Evolutionary conservation across 1,140 invertebrate species (phyloP).

Genomic region (Pseudobourletiella spinata): DNA sequence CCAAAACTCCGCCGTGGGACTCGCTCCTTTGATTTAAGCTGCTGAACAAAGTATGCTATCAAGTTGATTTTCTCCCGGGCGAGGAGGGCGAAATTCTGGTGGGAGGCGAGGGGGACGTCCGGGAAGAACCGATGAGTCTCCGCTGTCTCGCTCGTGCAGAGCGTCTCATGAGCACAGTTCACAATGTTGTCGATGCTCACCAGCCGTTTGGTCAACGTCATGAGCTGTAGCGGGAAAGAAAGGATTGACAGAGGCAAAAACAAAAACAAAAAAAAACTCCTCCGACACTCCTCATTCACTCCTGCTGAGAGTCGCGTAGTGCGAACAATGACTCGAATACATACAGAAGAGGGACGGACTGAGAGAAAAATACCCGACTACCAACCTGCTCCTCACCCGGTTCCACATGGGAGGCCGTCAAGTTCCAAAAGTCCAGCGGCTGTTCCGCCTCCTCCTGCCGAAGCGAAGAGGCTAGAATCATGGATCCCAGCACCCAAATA

Average conservation of each 20-base stretch:
- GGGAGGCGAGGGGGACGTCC: slow-evolving; percentile 3
- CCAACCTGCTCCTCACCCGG: no score
- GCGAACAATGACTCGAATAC: no score
- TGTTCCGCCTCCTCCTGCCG: no score
- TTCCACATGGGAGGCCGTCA: no score
- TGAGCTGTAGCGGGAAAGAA: background rate
- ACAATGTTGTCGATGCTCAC: slow-evolving; percentile 18
- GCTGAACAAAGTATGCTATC: slow-evolving; percentile 18
- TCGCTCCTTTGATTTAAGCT: slow-evolving; percentile 8
- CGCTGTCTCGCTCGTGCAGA: background rate
- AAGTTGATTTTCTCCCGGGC: slow-evolving; percentile 21
- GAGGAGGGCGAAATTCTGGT: slow-evolving; percentile 1
- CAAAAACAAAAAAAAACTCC: slow-evolving; percentile 1
- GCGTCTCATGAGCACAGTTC: background rate
- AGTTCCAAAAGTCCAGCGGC: no score
- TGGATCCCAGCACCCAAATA: no score
- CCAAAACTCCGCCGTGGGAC: no score
- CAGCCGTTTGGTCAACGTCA: background rate
- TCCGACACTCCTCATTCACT: no score
- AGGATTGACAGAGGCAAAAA: background rate
- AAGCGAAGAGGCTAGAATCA: no score
- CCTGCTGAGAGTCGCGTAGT: no score
- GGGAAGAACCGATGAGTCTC: slow-evolving; percentile 1
- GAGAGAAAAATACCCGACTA: no score
- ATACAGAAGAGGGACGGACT: no score